A percentile compares a stretch with the other conserved stretches of the same genome.
Evolutionary conservation across 1,140 invertebrate species (phyloP).

Genomic region (Lasioglossum baleicum): DNA sequence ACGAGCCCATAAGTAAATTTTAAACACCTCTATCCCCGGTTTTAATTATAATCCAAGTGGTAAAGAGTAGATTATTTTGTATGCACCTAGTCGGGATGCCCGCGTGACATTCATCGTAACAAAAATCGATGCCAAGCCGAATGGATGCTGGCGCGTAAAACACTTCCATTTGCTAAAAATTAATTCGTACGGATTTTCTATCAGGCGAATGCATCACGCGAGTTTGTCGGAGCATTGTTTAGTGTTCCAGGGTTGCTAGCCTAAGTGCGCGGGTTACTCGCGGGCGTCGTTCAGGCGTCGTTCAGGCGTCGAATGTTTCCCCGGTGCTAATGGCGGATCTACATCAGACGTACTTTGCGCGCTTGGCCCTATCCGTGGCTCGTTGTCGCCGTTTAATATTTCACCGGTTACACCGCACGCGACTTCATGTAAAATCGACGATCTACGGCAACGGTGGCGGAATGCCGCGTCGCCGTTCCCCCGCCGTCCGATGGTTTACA

Average conservation of each 20-base stretch:
- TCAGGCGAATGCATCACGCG: too few relatives aligned
- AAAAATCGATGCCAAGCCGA: too few relatives aligned
- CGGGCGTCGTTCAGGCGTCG: not conserved
- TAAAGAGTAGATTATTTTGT: too few relatives aligned
- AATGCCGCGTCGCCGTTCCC: slow-evolving; percentile 31
- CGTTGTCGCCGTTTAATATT: slow-evolving; percentile 49
- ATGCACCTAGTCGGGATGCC: too few relatives aligned
- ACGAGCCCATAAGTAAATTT: too few relatives aligned
- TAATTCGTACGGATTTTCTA: not conserved
- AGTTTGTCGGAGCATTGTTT: slow-evolving; percentile 13
- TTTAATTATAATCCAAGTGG: too few relatives aligned
- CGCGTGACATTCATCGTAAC: too few relatives aligned
- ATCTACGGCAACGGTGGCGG: slow-evolving; percentile 8
- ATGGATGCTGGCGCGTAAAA: too few relatives aligned
- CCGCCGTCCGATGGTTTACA: slow-evolving; percentile 42
- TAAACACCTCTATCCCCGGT: too few relatives aligned
- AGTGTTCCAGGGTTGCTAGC: not conserved
- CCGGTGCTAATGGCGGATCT: slow-evolving; percentile 13
- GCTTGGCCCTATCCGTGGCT: not conserved
- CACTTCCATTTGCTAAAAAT: not conserved
- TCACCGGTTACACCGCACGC: slow-evolving; percentile 18
- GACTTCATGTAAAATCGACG: slow-evolving; percentile 51
- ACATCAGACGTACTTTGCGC: slow-evolving; percentile 37
- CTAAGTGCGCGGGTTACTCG: not conserved
- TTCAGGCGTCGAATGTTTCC: not conserved